Conservation (phyloP, 1,140 invertebrate species). For the Wasmannia auropunctata region DNA sequence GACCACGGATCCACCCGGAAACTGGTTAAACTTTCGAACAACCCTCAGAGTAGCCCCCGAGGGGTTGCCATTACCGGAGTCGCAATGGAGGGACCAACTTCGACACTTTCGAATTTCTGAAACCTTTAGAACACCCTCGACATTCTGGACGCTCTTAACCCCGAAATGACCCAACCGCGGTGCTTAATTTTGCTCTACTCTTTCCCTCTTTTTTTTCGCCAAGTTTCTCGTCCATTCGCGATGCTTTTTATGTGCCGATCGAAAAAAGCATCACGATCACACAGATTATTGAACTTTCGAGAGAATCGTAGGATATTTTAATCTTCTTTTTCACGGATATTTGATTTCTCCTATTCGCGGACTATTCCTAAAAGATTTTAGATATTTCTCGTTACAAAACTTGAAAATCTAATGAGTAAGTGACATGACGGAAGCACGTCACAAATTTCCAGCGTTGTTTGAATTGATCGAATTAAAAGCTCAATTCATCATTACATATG, state of each 20-base stretch:
- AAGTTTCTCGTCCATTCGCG: conserved; percentile 19
- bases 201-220: neutral
- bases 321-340: neutral
- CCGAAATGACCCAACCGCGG: conserved; percentile 7
- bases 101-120: conserved; percentile 61
- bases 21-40: conserved; percentile 72
- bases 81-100: conserved; percentile 62
- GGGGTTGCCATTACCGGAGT: conserved; percentile 68
- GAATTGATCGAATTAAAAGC: neutral
- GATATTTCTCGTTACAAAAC: neutral
- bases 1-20: conserved; percentile 54
- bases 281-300: conserved; percentile 2
- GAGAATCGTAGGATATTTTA: neutral
- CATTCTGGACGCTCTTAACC: conserved; percentile 50
- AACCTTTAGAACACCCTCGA: conserved; percentile 53
- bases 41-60: conserved; percentile 57
- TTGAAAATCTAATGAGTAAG: neutral
- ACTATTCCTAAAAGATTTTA: neutral
- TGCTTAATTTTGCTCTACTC: conserved; percentile 23
- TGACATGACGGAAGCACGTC: neutral
- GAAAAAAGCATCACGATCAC: neutral
- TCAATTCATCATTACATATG: neutral
- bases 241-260: neutral
- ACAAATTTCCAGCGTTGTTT: neutral
- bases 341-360: neutral